Evolutionary conservation across 2,797 vertebrate species (phyloP).

Genomic region (Tokudaia tokunoshimensis): DNA sequence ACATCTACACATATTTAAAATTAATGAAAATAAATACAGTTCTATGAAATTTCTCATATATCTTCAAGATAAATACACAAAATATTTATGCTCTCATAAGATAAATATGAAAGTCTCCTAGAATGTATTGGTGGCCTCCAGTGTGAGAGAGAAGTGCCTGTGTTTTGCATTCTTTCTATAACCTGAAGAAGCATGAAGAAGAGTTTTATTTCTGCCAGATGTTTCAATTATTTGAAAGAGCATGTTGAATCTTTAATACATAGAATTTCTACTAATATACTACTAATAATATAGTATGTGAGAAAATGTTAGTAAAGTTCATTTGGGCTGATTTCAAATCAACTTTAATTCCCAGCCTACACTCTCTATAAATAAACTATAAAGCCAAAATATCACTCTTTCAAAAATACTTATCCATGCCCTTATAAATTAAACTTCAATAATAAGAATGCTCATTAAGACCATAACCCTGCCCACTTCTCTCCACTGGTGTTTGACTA

Average conservation of each 20-base stretch:
- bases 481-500: neutral
- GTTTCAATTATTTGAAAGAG: constrained; percentile 48
- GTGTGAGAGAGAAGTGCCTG: neutral
- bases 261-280: constrained; percentile 22
- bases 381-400: neutral
- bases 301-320: constrained; percentile 15
- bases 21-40: neutral
- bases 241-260: neutral
- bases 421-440: constrained; percentile 53
- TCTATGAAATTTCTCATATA: neutral
- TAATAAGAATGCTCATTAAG: neutral
- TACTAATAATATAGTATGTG: neutral
- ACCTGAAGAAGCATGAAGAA: constrained; percentile 23
- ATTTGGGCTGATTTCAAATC: constrained; percentile 50
- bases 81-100: constrained; percentile 37
- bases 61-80: constrained; percentile 52
- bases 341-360: constrained; percentile 28
- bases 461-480: neutral
- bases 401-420: constrained; percentile 41
- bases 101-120: constrained; percentile 10
- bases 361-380: neutral
- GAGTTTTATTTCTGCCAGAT: constrained; percentile 54
- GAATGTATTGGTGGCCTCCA: neutral
- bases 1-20: neutral
- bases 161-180: constrained; percentile 54